A percentile compares a stretch with the other conserved stretches of the same genome.
phyloP scores from a whole-genome alignment of 2,797 vertebrate genomes.

The Pseudomugil tenellus region DNA sequence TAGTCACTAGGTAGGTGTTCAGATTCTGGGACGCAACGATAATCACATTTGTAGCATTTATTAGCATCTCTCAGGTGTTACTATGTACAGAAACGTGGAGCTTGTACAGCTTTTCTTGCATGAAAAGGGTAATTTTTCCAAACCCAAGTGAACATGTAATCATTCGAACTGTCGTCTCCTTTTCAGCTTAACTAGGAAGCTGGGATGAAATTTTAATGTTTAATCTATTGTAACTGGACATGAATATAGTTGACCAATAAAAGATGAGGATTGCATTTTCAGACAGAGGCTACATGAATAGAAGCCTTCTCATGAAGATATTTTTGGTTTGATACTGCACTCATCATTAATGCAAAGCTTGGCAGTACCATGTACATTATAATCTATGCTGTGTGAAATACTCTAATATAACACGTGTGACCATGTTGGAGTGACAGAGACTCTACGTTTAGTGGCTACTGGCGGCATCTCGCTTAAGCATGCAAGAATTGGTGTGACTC shows the following conservation, averaged over 20 bases:
- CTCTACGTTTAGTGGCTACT: not conserved
- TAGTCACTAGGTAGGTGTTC: not conserved
- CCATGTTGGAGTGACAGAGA: conserved; percentile 12
- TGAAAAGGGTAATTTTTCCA: not conserved
- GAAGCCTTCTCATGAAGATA: not conserved
- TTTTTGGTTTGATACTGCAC: conserved; percentile 19
- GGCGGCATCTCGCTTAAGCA: conserved; percentile 31
- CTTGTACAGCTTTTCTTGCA: not conserved
- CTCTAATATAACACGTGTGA: conserved; percentile 1
- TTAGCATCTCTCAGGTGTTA: not conserved
- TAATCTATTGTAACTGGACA: not conserved
- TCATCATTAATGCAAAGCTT: conserved; percentile 21
- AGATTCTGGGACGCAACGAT: not conserved
- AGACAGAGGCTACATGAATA: not conserved
- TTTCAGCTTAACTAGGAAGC: not conserved
- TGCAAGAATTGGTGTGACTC: conserved; percentile 45
- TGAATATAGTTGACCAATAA: not conserved
- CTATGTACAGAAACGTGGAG: not conserved
- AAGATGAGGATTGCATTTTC: not conserved
- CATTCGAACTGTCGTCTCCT: not conserved
- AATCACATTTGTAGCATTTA: not conserved
- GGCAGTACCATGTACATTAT: not conserved
- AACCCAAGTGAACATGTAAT: not conserved
- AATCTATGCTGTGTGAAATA: conserved; percentile 19
- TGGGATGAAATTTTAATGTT: not conserved